phyloP scores from a whole-genome alignment of 2,888 invertebrate species.

The Anthophora plumipes region DNA sequence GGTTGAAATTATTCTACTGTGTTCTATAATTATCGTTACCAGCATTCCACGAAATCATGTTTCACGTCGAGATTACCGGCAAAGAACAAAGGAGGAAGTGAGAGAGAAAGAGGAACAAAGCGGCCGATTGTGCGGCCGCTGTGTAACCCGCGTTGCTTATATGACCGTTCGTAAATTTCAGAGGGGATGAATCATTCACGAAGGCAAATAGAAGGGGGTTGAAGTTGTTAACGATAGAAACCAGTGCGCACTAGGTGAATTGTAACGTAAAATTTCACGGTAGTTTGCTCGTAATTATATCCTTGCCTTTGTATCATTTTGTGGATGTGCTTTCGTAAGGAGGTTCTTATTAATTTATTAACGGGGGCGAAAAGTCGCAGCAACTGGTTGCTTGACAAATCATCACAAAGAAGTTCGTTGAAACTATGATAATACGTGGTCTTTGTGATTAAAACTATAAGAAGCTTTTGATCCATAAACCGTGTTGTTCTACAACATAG shows the following conservation, averaged over 20 bases:
- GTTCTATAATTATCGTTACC: slow-evolving; percentile 31
- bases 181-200: slow-evolving; percentile 28
- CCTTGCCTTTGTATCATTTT: neutral
- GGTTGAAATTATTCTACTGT: slow-evolving; percentile 25
- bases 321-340: neutral
- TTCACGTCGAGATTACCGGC: slow-evolving; percentile 38
- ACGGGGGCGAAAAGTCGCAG: too few relatives aligned
- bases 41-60: slow-evolving; percentile 46
- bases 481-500: neutral
- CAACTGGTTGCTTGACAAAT: neutral
- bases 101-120: slow-evolving; percentile 23
- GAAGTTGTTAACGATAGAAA: slow-evolving; percentile 23
- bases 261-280: neutral
- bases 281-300: slow-evolving; percentile 5
- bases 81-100: neutral
- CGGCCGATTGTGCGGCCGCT: slow-evolving; percentile 27
- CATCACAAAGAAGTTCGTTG: neutral
- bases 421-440: neutral
- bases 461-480: neutral
- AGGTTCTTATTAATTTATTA: too few relatives aligned
- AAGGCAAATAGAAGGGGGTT: slow-evolving; percentile 21
- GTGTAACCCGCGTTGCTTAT: slow-evolving; percentile 47
- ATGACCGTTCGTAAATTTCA: slow-evolving; percentile 53
- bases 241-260: neutral
- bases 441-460: neutral